A percentile compares a stretch with the other conserved stretches of the same genome.
These are phyloP conservation scores for Syndactyla subalaris DNA, from an alignment of 2,797 vertebrate species.

Conservation along the genomic window DNA sequence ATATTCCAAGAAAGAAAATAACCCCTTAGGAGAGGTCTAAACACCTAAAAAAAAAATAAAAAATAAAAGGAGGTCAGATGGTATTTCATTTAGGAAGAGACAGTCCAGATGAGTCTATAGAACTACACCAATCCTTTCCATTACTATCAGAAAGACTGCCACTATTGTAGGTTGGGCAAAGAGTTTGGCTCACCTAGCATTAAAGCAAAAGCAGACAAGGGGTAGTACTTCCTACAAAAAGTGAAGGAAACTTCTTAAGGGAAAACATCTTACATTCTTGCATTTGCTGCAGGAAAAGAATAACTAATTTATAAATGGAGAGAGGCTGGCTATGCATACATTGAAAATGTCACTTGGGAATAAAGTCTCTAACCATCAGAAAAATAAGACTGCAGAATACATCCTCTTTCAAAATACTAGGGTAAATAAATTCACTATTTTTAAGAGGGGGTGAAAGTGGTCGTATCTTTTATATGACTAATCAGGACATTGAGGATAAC, in stretches of 20 bases:
- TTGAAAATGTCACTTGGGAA: neutral
- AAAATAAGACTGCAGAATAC: neutral
- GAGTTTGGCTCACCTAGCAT: neutral
- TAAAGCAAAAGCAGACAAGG: neutral
- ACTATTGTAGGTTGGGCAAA: neutral
- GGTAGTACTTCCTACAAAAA: neutral
- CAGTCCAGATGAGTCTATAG: neutral
- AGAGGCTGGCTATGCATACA: neutral
- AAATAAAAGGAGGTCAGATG: neutral
- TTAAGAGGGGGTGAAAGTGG: neutral
- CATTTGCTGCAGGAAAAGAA: neutral
- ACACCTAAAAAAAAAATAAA: neutral
- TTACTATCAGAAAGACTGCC: neutral
- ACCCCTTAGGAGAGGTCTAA: neutral
- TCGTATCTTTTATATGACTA: neutral
- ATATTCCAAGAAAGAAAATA: neutral
- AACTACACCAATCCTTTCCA: neutral
- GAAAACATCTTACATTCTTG: neutral
- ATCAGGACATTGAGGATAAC: neutral
- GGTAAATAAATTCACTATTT: neutral
- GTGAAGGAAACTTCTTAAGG: neutral
- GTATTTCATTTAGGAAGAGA: neutral
- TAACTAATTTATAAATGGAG: neutral
- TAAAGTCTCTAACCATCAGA: neutral
- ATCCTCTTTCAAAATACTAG: neutral